phyloP scores from a whole-genome alignment of 1,140 invertebrate genomes.

The Ceratosolen solmsi region DNA sequence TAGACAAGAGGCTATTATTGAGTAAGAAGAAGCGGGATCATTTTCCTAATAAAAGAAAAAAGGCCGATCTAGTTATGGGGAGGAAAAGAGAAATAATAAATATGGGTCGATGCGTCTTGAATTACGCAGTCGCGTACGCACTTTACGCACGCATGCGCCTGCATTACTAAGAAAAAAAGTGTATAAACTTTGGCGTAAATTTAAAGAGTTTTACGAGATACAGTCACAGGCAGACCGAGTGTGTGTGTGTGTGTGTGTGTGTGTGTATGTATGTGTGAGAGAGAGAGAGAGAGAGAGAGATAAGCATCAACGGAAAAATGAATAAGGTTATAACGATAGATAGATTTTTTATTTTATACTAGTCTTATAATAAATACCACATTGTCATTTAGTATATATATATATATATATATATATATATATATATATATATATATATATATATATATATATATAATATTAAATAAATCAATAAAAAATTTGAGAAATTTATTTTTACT shows the following conservation, averaged over 20 bases:
- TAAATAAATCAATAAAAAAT: no score
- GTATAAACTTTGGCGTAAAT: neutral
- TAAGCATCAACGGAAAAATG: no score
- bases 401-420: no score
- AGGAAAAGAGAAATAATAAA: conserved; percentile 45
- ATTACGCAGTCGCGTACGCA: conserved; percentile 65
- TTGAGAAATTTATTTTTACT: no score
- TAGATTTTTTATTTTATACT: no score
- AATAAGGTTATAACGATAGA: no score
- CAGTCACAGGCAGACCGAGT: no score
- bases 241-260: neutral
- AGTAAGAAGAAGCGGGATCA: neutral
- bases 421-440: no score
- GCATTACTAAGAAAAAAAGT: conserved; percentile 34
- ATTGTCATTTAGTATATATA: no score
- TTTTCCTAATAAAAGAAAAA: neutral
- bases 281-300: neutral
- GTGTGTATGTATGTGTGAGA: neutral
- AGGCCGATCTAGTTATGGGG: conserved; percentile 4
- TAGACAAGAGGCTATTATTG: no score
- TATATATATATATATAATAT: no score
- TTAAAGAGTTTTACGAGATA: neutral
- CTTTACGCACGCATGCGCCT: conserved; percentile 50
- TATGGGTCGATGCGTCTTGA: conserved; percentile 60
- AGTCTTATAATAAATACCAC: no score